These are phyloP conservation scores for Prionailurus bengalensis DNA, from an alignment of 2,113 vertebrate species.

Conservation along the genomic window DNA sequence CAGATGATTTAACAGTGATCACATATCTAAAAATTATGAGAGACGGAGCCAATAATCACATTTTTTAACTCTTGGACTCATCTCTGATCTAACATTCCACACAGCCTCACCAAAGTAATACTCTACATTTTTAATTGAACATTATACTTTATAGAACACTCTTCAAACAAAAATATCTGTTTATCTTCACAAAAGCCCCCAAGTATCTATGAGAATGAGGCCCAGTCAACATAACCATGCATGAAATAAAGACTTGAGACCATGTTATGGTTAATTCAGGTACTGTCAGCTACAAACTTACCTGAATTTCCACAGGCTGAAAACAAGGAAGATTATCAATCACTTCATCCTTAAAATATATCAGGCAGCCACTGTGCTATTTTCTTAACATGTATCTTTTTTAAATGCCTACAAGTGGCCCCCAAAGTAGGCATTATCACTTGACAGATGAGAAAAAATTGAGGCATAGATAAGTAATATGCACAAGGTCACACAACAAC, in stretches of 20 bases:
- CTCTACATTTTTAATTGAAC: not conserved
- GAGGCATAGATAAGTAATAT: not conserved
- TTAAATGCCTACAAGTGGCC: not conserved
- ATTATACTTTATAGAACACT: not conserved
- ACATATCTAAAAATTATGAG: not conserved
- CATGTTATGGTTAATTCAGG: not conserved
- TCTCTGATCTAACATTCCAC: not conserved
- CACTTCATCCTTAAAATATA: not conserved
- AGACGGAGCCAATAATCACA: not conserved
- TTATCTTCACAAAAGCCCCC: not conserved
- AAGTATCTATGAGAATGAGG: not conserved
- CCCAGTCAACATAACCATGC: not conserved
- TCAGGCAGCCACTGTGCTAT: not conserved
- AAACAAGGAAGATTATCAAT: not conserved
- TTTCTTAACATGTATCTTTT: not conserved
- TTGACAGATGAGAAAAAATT: not conserved
- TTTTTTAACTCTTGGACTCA: not conserved
- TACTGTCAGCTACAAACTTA: not conserved
- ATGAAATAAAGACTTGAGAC: not conserved
- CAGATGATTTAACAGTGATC: not conserved
- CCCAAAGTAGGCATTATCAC: not conserved
- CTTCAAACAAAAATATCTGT: conserved; percentile 41
- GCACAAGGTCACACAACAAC: not conserved
- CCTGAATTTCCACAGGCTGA: not conserved
- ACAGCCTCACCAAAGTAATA: not conserved